Evolutionary conservation across 2,888 invertebrate species (phyloP), one percentile per base, ranked within the genome.

Genomic region (Silvanus unidentatus): DNA sequence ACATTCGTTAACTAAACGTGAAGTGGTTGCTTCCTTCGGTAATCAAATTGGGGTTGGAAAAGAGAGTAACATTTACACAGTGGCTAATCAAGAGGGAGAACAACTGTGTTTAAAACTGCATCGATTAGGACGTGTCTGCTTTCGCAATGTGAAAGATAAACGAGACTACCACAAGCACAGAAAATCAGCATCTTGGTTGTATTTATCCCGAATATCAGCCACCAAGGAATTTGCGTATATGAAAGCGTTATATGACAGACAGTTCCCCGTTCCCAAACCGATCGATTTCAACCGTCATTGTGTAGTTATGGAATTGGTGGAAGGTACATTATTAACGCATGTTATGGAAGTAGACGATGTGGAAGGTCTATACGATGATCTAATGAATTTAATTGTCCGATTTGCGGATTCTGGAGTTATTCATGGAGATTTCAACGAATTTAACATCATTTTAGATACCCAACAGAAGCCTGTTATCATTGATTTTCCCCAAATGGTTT

Each of bases 401-500:
- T 78, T 99, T 42, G 99, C 88, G 15, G 88, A 91, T 74, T 86
- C 89, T 62, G 99, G 99, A 0, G 91, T 99, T 2, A 98, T 99
- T 58, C 99, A 99, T 69, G 92, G 97, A 0, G 99, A 99, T 76
- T 99, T 97, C 70, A 99, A 99, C 68, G 99, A 99, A 74, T 99
- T 99, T 72, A 99, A 99, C 71, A 82, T 99, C 50, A 92, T 99
- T 86, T 76, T 91, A 1, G 80, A 82, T 29, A 80, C 84, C 42
- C 85, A 87, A 0, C 83, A 84, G 12, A 86, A 86, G 52, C 87
- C 94, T 0, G 75, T 93, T 39, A 75, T 99, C 55, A 97, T 98
- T 50, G 99, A 99, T 75, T 99, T 99, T 70, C 99, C 99, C 0
- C 99, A 99, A 76, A 99, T 99, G 97, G 84, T 99, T 42, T 96